Evolutionary conservation across 1,140 invertebrate genomes (phyloP), one percentile per base, ranked within the genome.

Genomic region (Drosophila dunni): DNA sequence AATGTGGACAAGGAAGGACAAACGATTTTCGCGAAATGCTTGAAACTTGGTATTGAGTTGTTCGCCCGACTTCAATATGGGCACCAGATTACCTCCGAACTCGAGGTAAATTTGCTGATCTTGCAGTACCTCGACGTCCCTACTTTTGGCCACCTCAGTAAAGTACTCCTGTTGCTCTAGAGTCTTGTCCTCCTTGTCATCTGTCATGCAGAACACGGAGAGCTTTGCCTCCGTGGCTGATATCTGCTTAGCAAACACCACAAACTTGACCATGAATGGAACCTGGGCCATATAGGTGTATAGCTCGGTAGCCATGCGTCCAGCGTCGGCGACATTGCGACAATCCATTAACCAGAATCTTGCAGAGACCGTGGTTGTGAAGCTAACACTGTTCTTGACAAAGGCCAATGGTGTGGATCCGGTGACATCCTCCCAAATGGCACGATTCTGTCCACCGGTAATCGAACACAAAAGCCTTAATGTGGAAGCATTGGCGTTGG

Each of bases 291-390:
- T 95, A 91, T 96, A 97, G 92, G 96, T 95, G 93, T 99, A 99
- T 7, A 99, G 94, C 90, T 99, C 98, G 3, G 98, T 98, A 0
- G 98, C 99, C 98, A 99, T 99, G 94, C 98, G 97, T n/a, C 98
- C 97, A 6, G 98, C 98, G 91, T 99, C 98, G 56, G 95, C 95
- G 15, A 99, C 95, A 92, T 99, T 99, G 81, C 99, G 95, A 90
- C 98, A 99, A 93, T 99, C 99, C 95, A 99, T 99, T 24, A 99
- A 93, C 98, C 99, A 99, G 93, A 99, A 99, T 85, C 98, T 94
- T n/a, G 99, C 99, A 1, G 99, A 99, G 0, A 99, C 98, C 4
- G 98, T 99, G 0, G 99, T 99, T 0, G 99, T 99, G 93, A 99
- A 99, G 11, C 98, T 99, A 0, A 99, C 98, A 91, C 97, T 98